These are phyloP conservation scores for Eleginops maclovinus DNA, from an alignment of 2,113 vertebrate species.

Conservation along the genomic window DNA sequence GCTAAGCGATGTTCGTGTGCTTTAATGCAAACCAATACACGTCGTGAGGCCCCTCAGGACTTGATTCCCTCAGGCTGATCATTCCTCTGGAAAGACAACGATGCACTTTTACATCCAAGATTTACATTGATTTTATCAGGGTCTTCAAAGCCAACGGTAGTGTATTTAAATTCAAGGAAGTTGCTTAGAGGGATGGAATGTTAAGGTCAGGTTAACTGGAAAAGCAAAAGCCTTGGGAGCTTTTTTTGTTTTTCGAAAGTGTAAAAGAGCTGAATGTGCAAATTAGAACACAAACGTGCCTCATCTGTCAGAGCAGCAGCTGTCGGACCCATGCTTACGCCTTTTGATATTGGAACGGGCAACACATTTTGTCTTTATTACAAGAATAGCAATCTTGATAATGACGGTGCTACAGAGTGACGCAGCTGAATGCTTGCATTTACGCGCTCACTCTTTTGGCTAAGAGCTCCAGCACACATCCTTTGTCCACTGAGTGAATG, in stretches of 20 bases:
- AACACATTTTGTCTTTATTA: neutral
- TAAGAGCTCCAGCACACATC: constrained; percentile 5
- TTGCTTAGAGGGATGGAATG: constrained; percentile 43
- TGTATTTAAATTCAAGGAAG: constrained; percentile 51
- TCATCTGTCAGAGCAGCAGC: constrained; percentile 37
- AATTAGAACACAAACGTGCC: constrained; percentile 28
- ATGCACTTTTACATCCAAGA: constrained; percentile 64
- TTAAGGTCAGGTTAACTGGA: constrained; percentile 45
- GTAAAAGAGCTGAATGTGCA: constrained; percentile 39
- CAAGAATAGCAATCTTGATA: neutral
- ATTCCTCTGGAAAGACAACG: constrained; percentile 51
- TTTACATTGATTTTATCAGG: constrained; percentile 60
- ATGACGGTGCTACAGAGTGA: too few relatives aligned
- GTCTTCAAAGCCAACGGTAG: constrained; percentile 44
- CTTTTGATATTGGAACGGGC: constrained; percentile 34
- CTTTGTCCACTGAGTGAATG: too few relatives aligned
- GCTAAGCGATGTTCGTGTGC: constrained; percentile 39
- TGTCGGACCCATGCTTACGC: constrained; percentile 25
- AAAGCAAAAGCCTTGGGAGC: neutral
- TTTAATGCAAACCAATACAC: constrained; percentile 58
- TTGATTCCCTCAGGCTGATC: constrained; percentile 25
- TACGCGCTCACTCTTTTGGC: neutral
- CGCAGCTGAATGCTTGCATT: constrained; percentile 20
- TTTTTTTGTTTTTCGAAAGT: constrained; percentile 30
- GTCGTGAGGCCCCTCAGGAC: constrained; percentile 48